A percentile compares a stretch with the other conserved stretches of the same genome.
These are phyloP conservation scores for Rhinophrynus dorsalis DNA, from an alignment of 2,797 vertebrate species.

Conservation along the genomic window DNA sequence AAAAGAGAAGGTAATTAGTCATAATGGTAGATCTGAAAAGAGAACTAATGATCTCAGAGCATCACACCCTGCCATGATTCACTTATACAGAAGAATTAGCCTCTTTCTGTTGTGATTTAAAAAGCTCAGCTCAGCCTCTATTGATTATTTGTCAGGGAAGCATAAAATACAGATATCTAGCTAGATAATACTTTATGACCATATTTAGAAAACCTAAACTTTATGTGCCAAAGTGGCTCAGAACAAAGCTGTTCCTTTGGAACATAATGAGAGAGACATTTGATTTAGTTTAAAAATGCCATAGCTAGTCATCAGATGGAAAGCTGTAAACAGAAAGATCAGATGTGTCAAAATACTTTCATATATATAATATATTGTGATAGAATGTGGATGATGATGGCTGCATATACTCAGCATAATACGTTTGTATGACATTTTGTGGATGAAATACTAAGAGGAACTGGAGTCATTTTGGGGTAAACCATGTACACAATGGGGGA, in stretches of 20 bases:
- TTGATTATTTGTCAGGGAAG: constrained; percentile 41
- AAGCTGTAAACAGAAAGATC: background rate
- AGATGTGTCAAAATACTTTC: background rate
- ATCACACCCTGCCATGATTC: constrained; percentile 13
- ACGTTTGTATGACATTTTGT: too few relatives aligned
- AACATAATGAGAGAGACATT: constrained; percentile 5
- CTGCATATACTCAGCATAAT: background rate
- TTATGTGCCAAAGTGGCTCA: constrained; percentile 12
- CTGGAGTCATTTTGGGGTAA: too few relatives aligned
- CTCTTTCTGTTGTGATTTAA: constrained; percentile 32
- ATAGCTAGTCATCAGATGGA: background rate
- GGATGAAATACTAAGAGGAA: too few relatives aligned
- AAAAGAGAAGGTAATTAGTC: constrained; percentile 30
- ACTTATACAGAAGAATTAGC: constrained; percentile 1
- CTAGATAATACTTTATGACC: constrained; percentile 19
- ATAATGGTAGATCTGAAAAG: constrained; percentile 18
- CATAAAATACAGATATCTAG: constrained; percentile 41
- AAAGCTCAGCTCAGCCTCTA: constrained; percentile 26
- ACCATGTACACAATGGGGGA: too few relatives aligned
- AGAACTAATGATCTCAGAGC: constrained; percentile 28
- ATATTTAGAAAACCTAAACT: constrained; percentile 21
- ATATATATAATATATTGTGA: background rate
- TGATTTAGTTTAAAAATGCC: constrained; percentile 13
- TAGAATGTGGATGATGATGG: background rate
- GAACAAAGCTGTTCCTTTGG: constrained; percentile 7